A percentile compares a stretch with the other conserved stretches of the same genome.
Conservation (phyloP, 2,888 invertebrate genomes). For the Sipha maydis region DNA sequence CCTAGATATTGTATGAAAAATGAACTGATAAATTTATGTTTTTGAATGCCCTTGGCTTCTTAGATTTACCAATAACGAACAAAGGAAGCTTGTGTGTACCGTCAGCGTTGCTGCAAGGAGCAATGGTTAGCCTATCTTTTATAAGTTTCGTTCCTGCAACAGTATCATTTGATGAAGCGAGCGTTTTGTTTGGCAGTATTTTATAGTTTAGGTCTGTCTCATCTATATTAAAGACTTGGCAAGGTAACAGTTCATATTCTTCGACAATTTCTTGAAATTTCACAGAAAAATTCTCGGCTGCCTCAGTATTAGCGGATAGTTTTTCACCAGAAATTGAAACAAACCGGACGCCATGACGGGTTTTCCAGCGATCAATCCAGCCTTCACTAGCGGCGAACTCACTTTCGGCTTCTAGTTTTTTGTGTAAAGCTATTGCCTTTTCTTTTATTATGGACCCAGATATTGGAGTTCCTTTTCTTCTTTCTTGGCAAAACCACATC, state of each 20-base stretch:
- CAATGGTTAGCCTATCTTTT: no score
- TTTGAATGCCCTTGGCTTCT: no score
- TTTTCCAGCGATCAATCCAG: conserved; percentile 63
- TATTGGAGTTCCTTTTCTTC: conserved; percentile 63
- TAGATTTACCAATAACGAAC: no score
- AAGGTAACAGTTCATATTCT: no score
- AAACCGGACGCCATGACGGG: conserved; percentile 61
- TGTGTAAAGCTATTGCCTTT: conserved; percentile 62
- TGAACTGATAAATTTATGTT: neutral
- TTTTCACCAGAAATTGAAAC: conserved; percentile 63
- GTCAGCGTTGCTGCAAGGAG: no score
- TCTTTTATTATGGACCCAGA: conserved; percentile 63
- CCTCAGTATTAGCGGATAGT: conserved; percentile 62
- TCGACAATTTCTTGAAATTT: no score
- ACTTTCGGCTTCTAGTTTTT: conserved; percentile 58
- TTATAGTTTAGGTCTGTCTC: no score
- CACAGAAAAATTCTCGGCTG: conserved; percentile 45
- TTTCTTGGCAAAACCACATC: conserved; percentile 63
- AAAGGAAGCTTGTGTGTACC: no score
- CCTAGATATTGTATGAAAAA: neutral
- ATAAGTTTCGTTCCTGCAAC: no score
- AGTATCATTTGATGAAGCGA: no score
- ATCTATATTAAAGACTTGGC: no score
- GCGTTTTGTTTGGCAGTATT: no score
- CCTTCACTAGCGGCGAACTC: conserved; percentile 63